phyloP scores from a whole-genome alignment of 2,797 vertebrate species.

The Gallinago stenura region DNA sequence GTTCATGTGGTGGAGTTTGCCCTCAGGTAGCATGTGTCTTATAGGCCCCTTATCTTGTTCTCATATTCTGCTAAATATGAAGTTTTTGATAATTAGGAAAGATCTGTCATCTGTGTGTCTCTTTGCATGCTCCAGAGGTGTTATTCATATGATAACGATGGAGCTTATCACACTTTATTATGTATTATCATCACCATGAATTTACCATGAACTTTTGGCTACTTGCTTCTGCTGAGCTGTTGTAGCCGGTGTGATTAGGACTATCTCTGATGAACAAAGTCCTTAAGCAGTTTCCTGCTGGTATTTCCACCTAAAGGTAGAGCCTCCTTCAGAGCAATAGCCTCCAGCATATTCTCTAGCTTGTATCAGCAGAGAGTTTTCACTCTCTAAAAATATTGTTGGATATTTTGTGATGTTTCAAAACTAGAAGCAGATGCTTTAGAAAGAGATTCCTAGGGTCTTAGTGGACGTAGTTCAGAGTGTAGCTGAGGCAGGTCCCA shows the following conservation, averaged over 20 bases:
- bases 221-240: not conserved
- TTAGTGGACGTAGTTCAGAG: not conserved
- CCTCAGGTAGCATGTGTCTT: not conserved
- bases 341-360: not conserved
- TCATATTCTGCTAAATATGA: not conserved
- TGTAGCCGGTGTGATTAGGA: not conserved
- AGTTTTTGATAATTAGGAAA: not conserved
- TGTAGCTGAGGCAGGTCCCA: not conserved
- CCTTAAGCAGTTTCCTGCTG: not conserved
- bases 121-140: not conserved
- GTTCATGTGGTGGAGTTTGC: not conserved
- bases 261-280: not conserved
- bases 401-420: not conserved
- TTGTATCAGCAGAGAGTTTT: not conserved
- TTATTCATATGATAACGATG: not conserved
- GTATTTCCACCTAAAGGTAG: not conserved
- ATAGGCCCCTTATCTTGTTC: not conserved
- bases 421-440: not conserved
- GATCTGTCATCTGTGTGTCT: fast-evolving
- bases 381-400: not conserved
- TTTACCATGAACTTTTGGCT: not conserved
- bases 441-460: not conserved
- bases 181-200: not conserved
- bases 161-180: not conserved
- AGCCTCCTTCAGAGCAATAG: not conserved